Base-by-base conservation (phyloP, 2,888 invertebrate genomes). In the Platyscelio sp. region DNA sequence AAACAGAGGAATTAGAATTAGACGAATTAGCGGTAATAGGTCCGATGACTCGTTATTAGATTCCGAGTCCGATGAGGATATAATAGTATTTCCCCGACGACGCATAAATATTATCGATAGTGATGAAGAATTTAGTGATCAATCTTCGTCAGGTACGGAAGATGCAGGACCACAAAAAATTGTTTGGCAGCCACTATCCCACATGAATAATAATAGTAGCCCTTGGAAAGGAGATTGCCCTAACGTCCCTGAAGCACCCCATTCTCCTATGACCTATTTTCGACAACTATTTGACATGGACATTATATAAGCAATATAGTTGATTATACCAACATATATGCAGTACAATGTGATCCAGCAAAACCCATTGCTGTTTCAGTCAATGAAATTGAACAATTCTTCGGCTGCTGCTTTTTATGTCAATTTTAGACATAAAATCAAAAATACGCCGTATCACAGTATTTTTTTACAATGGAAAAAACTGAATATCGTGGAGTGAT, bases 1-100 rank as follows among this genome's bases (percentile, higher is more conserved):
- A 20, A 67, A 83, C 2, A 77, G 61, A 83, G 71, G 40, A 71
- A 71, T 82, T 71, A 65, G 29, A 82, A 82, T 76, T 58, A 72
- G 77, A 72, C 33, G 61, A 22, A 71, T 79, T 79, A 79, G 58
- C 40, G 49, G 79, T 71, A 79, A 79, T 63, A 78, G 67, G 13
- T 67, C 77, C 43, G 29, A 65, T 7, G 82, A 54, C 15, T 54
- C 51, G 3, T 54, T 26, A 54, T 54, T 24, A 54, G 24, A 54
- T 54, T 54, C 51, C n/a, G 51, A 54, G 24, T 54, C 51, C 24
- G 24, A 54, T 24, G 51, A 54, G 15, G 51, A 54, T 49, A 5
- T 49, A 49, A 49, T 20, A 49, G 49, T 54, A 54, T 54, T 54
- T 54, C 24, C 51, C 24, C 51, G 51, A 54, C 51, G 26, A 24